Base-by-base conservation (phyloP, 2,888 invertebrate genomes). In the Lasioglossum zephyrum region DNA sequence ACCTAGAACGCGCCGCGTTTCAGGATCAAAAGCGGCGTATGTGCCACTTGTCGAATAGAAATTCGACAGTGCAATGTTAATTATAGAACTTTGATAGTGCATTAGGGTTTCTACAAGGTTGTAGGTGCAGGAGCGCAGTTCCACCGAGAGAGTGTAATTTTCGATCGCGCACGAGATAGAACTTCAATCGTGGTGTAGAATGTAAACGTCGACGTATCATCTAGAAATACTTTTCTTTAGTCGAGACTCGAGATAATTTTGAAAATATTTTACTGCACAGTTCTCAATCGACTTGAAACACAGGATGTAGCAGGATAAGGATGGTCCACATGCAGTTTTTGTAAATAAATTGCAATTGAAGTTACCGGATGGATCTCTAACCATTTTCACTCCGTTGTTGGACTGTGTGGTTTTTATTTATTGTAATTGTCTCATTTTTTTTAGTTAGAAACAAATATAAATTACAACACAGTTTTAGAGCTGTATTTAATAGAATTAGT, bases 71-170 rank as follows among this genome's bases (percentile, higher is more conserved):
- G 26, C 39, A 41, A 75, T 76, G 60, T 76, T 76, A 60, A 53
- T 76, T 76, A 76, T n/a, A 63, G 60, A 63, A 76, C 60, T 76
- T 76, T n/a, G 44, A 76, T 76, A 63, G 16, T 31, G 75, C 60
- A 44, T 44, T 63, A 76, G 41, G 63, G 26, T 76, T 76, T 5
- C 75, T 57, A 26, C 26, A 60, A 26, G 26, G 75, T 60, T 57
- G 57, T 18, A 60, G 60, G 11, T 60, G 57, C 39, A 41, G 26
- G 18, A 57, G 13, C 39, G 44, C 22, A 44, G 63, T 76, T 76
- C 11, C 44, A 60, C 16, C n/a, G 57, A 22, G 74, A 74, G 53
- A n/a, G 22, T 53, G 18, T 75, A 75, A 57, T 75, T n/a, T 41
- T 49, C n/a, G 41, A 36, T 31, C 57, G 57, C n/a, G 26, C 13